These are phyloP conservation scores for Conops quadrifasciatus DNA, from an alignment of 2,888 invertebrate species.

Conservation along the genomic window DNA sequence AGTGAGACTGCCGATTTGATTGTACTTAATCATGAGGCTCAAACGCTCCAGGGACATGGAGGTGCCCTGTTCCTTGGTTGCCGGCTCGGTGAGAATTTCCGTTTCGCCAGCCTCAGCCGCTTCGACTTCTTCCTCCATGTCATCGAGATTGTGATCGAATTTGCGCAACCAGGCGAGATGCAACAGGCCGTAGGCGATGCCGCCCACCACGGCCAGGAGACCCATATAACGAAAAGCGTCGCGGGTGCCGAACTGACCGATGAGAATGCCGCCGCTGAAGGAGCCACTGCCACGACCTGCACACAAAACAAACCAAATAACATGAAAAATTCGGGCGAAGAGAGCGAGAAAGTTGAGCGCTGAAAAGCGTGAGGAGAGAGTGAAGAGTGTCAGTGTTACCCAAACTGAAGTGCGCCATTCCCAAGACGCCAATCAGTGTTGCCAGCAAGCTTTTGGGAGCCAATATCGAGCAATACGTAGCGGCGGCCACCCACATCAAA, in stretches of 20 bases:
- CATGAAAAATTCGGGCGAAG: background rate
- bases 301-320: background rate
- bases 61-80: slow-evolving; percentile 75
- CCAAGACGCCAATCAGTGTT: slow-evolving; percentile 85
- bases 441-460: slow-evolving; percentile 85
- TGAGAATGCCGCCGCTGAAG: slow-evolving; percentile 80
- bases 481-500: slow-evolving; percentile 90
- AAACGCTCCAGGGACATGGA: slow-evolving; percentile 77
- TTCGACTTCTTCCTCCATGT: slow-evolving; percentile 63
- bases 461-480: slow-evolving; percentile 84
- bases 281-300: slow-evolving; percentile 81
- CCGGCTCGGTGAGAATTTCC: slow-evolving; percentile 73
- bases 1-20: slow-evolving; percentile 78
- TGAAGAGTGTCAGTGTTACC: slow-evolving; percentile 47
- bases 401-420: slow-evolving; percentile 89
- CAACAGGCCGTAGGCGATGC: slow-evolving; percentile 74
- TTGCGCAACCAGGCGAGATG: slow-evolving; percentile 79
- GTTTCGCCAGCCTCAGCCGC: slow-evolving; percentile 69
- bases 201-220: slow-evolving; percentile 75
- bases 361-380: too few relatives aligned
- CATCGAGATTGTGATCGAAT: slow-evolving; percentile 66
- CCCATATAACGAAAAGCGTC: slow-evolving; percentile 84
- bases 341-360: too few relatives aligned
- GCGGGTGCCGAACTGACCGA: slow-evolving; percentile 78
- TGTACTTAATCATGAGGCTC: slow-evolving; percentile 78